Percentiles rank a stretch among this genome's conserved stretches.
phyloP scores from a whole-genome alignment of 2,113 vertebrate genomes.

The Thinocorus orbignyianus region DNA sequence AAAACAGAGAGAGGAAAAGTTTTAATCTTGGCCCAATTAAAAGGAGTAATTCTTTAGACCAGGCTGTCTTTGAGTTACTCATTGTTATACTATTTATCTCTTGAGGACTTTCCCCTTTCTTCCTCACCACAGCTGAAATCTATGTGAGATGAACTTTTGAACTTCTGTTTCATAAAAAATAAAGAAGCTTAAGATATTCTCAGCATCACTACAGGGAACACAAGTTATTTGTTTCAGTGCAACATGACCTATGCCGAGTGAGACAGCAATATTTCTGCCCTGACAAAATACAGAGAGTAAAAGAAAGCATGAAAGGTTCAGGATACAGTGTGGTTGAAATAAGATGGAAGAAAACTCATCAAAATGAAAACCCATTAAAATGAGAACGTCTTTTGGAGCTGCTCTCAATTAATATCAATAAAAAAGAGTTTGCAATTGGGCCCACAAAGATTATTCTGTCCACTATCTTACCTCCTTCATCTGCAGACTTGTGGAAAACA shows the following conservation, averaged over 20 bases:
- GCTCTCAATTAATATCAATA: not conserved
- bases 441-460: not conserved
- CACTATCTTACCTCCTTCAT: not conserved
- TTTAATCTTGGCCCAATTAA: constrained; percentile 30
- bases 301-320: not conserved
- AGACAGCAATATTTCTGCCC: not conserved
- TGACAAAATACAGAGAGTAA: not conserved
- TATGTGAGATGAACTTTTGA: constrained; percentile 19
- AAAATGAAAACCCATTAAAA: not conserved
- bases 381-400: not conserved
- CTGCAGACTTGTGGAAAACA: not conserved
- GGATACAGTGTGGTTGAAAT: not conserved
- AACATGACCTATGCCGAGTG: not conserved
- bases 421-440: not conserved
- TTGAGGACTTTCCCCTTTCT: constrained; percentile 11
- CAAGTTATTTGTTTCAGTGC: constrained; percentile 5
- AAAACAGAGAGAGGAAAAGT: not conserved
- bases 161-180: constrained; percentile 57
- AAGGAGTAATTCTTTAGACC: not conserved
- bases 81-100: constrained; percentile 17
- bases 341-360: not conserved
- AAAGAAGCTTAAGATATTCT: constrained; percentile 45
- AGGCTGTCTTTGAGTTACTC: constrained; percentile 1
- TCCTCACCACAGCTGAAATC: not conserved
- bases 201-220: constrained; percentile 14